These are phyloP conservation scores for Mactra quadrangularis DNA, from an alignment of 1,140 invertebrate species.

Conservation along the genomic window DNA sequence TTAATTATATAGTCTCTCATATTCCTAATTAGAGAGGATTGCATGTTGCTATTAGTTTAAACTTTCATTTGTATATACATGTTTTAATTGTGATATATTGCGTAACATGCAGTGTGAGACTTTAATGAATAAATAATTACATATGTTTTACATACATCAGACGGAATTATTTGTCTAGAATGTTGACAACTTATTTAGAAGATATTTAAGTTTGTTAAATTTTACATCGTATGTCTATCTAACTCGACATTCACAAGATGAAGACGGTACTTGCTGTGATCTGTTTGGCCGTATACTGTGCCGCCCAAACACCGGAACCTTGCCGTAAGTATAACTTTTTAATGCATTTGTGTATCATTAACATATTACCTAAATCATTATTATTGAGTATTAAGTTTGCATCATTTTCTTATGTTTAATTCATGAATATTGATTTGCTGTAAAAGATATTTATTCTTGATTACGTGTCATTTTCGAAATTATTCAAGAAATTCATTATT, in stretches of 20 bases:
- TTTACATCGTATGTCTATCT: neutral
- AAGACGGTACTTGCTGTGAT: slow-evolving; percentile 39
- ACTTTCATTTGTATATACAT: too few species aligned
- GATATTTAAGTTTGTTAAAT: slow-evolving; percentile 22
- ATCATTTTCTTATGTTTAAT: neutral
- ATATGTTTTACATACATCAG: too few species aligned
- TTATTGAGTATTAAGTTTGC: neutral
- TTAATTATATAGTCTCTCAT: too few species aligned
- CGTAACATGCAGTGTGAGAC: too few species aligned
- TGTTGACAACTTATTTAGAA: slow-evolving; percentile 41
- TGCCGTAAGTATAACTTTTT: slow-evolving; percentile 44
- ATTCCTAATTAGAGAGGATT: too few species aligned
- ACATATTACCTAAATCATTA: neutral
- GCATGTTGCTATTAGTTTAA: too few species aligned
- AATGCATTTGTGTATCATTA: neutral
- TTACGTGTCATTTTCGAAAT: too few species aligned
- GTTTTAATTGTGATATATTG: too few species aligned
- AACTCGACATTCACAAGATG: slow-evolving; percentile 17
- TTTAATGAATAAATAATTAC: too few species aligned
- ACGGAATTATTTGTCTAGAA: too few species aligned
- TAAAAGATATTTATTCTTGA: neutral
- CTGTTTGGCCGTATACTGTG: slow-evolving; percentile 53
- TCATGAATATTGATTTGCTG: neutral
- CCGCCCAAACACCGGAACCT: slow-evolving; percentile 45
- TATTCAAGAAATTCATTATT: too few species aligned